Percentiles rank a stretch among this genome's conserved stretches.
phyloP scores from a whole-genome alignment of 1,140 invertebrate species.

The Ceratoteleas bidentatus region DNA sequence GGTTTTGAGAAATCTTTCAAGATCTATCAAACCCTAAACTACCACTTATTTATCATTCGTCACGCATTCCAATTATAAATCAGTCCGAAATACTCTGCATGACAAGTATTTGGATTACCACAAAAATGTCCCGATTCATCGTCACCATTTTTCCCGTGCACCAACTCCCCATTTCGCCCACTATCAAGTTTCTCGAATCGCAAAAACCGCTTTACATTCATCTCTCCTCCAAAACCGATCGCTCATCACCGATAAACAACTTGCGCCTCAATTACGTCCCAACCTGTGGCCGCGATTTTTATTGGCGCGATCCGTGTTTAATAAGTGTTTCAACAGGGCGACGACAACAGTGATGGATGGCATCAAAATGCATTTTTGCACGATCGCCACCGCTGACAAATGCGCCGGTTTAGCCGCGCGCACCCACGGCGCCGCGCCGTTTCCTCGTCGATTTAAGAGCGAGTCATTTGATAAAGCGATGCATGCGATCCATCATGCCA shows the following conservation, averaged over 20 bases:
- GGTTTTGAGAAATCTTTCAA: too few relatives aligned
- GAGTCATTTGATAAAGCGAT: slow-evolving; percentile 75
- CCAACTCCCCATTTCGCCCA: too few relatives aligned
- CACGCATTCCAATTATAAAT: too few relatives aligned
- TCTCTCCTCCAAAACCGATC: neutral
- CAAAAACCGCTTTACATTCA: too few relatives aligned
- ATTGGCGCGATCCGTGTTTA: slow-evolving; percentile 51
- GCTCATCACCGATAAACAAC: slow-evolving; percentile 43
- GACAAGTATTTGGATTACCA: too few relatives aligned
- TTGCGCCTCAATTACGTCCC: slow-evolving; percentile 31
- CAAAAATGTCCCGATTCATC: too few relatives aligned
- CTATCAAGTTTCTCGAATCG: too few relatives aligned
- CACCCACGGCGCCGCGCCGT: slow-evolving; percentile 47
- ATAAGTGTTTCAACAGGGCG: slow-evolving; percentile 58
- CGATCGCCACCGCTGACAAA: slow-evolving; percentile 70
- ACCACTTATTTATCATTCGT: too few relatives aligned
- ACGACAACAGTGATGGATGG: slow-evolving; percentile 64
- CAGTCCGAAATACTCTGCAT: too few relatives aligned
- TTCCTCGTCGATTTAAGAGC: slow-evolving; percentile 71
- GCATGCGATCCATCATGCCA: slow-evolving; percentile 72
- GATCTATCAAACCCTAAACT: too few relatives aligned
- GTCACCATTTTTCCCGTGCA: too few relatives aligned
- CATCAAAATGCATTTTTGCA: slow-evolving; percentile 57
- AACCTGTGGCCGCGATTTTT: slow-evolving; percentile 42
- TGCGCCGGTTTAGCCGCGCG: slow-evolving; percentile 65